Evolutionary conservation across 2,797 vertebrate genomes (phyloP), one percentile per base, ranked within the genome.

Genomic region (Rhabdomys pumilio): DNA sequence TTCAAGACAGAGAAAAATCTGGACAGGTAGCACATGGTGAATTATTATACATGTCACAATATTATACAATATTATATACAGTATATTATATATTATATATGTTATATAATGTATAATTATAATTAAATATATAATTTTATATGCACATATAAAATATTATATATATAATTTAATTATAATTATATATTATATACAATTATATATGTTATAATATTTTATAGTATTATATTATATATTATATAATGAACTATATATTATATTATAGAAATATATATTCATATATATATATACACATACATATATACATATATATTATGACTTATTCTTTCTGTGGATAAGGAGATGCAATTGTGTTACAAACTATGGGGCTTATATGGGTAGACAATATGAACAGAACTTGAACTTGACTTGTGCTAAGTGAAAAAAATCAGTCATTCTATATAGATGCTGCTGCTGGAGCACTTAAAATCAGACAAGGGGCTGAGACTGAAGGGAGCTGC

Each of bases 361-460:
- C 82, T 55, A 20, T 31, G 19, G 93, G 55, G 31, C 41, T 90
- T 92, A 34, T 75, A 89, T 83, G 75, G 12, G 19, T 75, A 75
- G 53, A 93, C 59, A 76, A 61, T 44, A 77, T 29, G 29, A 59
- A 87, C 55, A 57, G 91, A 80, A 29, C 44, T 50, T 90, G 41
- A 69, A 69, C 41, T 75, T 63, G 61, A 80, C 50, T 57, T 63
- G 67, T n/a, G 29, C 41, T 84, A 84, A 92, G 76, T 81, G 59
- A 95, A 96, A 72, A 31, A 93, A 94, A 13, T 11, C 63, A 94
- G 44, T 57, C 29, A 77, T 93, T 90, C 15, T 24, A 92, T 50
- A 72, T 57, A 83, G 3, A 31, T 19, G 34, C 82, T 12, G 15
- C 34, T 67, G 41, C 20, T 81, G 88, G 72, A 87, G 31, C 44